A percentile compares a stretch with the other conserved stretches of the same genome.
These are phyloP conservation scores for Uria aalge DNA, from an alignment of 2,113 vertebrate genomes.

Conservation along the genomic window DNA sequence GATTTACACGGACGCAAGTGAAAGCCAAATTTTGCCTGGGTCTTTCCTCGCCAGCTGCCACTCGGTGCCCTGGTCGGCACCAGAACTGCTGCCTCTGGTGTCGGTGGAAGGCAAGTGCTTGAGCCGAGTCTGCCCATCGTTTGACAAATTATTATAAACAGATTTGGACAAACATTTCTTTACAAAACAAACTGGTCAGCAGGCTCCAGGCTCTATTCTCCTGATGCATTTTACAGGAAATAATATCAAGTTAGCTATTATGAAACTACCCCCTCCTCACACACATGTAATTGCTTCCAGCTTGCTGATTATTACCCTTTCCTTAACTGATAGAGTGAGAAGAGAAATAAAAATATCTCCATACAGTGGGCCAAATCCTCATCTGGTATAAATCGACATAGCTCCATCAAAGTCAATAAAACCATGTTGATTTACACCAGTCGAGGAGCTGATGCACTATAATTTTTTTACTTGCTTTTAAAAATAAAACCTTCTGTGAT, in stretches of 20 bases:
- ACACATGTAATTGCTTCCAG: slow-evolving; percentile 61
- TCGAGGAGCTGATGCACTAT: slow-evolving; percentile 36
- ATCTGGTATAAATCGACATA: slow-evolving; percentile 63
- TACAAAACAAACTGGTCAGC: slow-evolving; percentile 56
- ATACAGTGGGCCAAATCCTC: slow-evolving; percentile 60
- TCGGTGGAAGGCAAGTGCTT: slow-evolving; percentile 13
- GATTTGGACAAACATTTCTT: slow-evolving; percentile 44
- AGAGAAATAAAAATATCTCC: slow-evolving; percentile 58
- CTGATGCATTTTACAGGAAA: slow-evolving; percentile 66
- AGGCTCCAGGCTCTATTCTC: slow-evolving; percentile 50
- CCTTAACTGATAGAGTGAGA: slow-evolving; percentile 63
- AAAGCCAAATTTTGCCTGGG: neutral
- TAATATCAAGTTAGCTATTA: slow-evolving; percentile 66
- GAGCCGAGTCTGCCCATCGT: neutral
- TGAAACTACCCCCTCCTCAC: slow-evolving; percentile 67
- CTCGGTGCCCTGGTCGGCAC: neutral
- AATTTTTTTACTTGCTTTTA: slow-evolving; percentile 60
- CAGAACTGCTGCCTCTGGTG: neutral
- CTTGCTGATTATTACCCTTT: slow-evolving; percentile 63
- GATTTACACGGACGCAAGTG: neutral
- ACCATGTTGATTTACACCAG: slow-evolving; percentile 60
- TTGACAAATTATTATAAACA: slow-evolving; percentile 57
- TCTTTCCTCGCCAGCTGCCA: neutral
- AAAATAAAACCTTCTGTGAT: slow-evolving; percentile 65
- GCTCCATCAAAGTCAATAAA: slow-evolving; percentile 67